These are phyloP conservation scores for Hypotaenidia philippensis DNA, from an alignment of 2,797 vertebrate species.

Conservation along the genomic window DNA sequence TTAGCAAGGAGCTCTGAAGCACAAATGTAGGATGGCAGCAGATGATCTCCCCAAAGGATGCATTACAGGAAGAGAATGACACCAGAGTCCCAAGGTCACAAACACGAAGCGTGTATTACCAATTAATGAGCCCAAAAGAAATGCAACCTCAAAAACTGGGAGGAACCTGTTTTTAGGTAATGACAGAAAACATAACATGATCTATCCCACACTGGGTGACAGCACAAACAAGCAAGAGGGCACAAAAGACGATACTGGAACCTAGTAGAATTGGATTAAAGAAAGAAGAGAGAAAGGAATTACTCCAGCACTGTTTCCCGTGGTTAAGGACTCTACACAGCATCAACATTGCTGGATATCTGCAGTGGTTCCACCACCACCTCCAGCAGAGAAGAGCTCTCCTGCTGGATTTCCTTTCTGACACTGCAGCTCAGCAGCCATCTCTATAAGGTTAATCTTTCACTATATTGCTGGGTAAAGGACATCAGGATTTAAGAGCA, in stretches of 20 bases:
- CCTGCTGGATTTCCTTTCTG: neutral
- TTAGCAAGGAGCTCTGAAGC: neutral
- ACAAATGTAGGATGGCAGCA: neutral
- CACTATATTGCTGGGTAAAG: neutral
- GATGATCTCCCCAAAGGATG: neutral
- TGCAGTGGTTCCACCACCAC: neutral
- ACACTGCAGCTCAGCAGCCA: neutral
- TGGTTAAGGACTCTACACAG: neutral
- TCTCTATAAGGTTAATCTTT: neutral
- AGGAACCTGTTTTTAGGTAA: neutral
- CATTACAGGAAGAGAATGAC: neutral
- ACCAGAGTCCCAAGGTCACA: neutral
- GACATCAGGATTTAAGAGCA: neutral
- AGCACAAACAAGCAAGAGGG: neutral
- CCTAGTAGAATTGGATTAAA: neutral
- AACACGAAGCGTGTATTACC: neutral
- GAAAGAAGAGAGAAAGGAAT: neutral
- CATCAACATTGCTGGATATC: neutral
- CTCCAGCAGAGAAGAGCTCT: neutral
- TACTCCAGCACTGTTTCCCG: neutral
- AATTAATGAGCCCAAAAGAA: neutral
- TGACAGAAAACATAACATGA: accelerated
- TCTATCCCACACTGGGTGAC: neutral
- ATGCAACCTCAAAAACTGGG: neutral
- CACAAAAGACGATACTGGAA: neutral